phyloP scores from a whole-genome alignment of 2,797 vertebrate species.

The Corythornis leucogaster region DNA sequence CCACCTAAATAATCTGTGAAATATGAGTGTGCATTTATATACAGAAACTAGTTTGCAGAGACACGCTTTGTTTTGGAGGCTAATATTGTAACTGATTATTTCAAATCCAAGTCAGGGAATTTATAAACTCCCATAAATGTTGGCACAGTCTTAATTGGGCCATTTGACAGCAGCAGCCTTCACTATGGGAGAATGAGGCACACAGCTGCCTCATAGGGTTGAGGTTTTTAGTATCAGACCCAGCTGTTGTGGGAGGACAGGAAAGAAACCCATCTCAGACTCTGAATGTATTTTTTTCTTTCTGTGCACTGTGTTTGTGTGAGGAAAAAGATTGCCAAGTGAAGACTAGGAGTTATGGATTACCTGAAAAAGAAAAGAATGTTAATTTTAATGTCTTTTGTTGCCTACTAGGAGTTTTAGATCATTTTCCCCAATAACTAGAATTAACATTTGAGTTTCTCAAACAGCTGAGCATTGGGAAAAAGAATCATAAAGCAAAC shows the following conservation, averaged over 20 bases:
- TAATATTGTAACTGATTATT: not conserved
- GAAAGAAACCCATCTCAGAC: not conserved
- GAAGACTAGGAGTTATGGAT: not conserved
- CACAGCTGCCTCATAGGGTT: not conserved
- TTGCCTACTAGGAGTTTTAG: not conserved
- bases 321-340: not conserved
- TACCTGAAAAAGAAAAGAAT: not conserved
- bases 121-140: not conserved
- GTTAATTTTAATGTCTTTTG: not conserved
- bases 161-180: not conserved
- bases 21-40: not conserved
- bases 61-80: not conserved
- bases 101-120: not conserved
- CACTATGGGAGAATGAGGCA: not conserved
- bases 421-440: slow-evolving; percentile 10
- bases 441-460: not conserved
- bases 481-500: slow-evolving; percentile 44
- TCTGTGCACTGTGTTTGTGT: not conserved
- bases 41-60: not conserved
- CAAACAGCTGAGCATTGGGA: not conserved
- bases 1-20: not conserved
- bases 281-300: not conserved
- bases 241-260: not conserved
- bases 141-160: not conserved
- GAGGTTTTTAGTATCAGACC: not conserved